Evolutionary conservation across 2,888 invertebrate species (phyloP).

Genomic region (Oxytorus armatus): DNA sequence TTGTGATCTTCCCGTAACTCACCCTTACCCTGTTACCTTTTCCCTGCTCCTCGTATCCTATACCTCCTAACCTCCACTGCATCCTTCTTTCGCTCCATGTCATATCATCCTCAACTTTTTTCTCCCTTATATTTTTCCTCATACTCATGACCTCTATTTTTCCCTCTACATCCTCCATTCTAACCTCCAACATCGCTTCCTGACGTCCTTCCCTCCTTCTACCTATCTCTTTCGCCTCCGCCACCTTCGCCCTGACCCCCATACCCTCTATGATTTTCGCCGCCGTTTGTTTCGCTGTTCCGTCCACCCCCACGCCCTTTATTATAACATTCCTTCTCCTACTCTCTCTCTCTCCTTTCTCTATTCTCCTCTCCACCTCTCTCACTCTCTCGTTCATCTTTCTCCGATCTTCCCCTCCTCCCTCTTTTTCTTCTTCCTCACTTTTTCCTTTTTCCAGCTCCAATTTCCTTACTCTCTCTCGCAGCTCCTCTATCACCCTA

Average conservation of each 20-base stretch:
- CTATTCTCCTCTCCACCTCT: slow-evolving; percentile 3
- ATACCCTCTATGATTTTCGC: background rate
- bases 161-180: slow-evolving; percentile 4
- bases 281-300: background rate
- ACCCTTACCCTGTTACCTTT: background rate
- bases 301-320: background rate
- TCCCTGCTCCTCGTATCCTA: slow-evolving; percentile 16
- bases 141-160: slow-evolving; percentile 29
- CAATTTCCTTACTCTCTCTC: background rate
- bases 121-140: slow-evolving; percentile 2
- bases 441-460: background rate
- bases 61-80: background rate
- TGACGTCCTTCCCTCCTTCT: background rate
- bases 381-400: background rate
- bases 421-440: background rate
- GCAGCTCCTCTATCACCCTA: background rate
- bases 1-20: slow-evolving; percentile 1
- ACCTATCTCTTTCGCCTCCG: slow-evolving; percentile 6
- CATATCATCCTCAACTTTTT: background rate
- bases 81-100: slow-evolving; percentile 22
- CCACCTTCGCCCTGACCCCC: slow-evolving; percentile 5
- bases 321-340: slow-evolving; percentile 21
- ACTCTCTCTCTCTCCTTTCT: background rate
- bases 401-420: background rate
- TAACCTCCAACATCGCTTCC: slow-evolving; percentile 12